Evolutionary conservation across 2,888 invertebrate genomes (phyloP).

Genomic region (Campopleginae sp.): DNA sequence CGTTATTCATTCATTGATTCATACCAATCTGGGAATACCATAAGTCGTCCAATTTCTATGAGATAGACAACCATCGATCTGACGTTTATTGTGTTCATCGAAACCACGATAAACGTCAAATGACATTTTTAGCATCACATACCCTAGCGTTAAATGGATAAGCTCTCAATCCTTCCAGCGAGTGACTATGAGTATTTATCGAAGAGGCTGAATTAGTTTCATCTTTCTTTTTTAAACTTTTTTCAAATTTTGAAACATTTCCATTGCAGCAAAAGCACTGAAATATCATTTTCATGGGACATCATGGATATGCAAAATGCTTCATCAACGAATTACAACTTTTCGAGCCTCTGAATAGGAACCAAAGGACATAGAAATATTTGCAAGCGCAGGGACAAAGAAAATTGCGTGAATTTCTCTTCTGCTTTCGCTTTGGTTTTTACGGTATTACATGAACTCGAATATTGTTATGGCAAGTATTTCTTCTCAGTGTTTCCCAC

Average conservation of each 20-base stretch:
- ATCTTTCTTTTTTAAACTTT: background rate
- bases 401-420: background rate
- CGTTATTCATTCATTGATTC: background rate
- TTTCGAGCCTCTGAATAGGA: background rate
- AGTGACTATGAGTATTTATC: background rate
- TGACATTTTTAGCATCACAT: background rate
- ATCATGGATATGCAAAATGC: background rate
- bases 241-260: background rate
- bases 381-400: background rate
- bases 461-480: background rate
- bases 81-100: background rate
- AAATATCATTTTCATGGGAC: background rate
- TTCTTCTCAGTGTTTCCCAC: background rate
- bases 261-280: background rate
- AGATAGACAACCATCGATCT: background rate
- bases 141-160: background rate
- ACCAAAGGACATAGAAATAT: background rate
- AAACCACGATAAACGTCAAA: background rate
- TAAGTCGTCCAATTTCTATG: background rate
- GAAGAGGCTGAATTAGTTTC: background rate
- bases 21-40: background rate
- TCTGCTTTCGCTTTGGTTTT: background rate
- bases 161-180: background rate
- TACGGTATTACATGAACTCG: background rate
- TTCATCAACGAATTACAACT: background rate